phyloP scores from a whole-genome alignment of 64 coral and sea anemone species.

The Hydrozoanthus tunicans region DNA sequence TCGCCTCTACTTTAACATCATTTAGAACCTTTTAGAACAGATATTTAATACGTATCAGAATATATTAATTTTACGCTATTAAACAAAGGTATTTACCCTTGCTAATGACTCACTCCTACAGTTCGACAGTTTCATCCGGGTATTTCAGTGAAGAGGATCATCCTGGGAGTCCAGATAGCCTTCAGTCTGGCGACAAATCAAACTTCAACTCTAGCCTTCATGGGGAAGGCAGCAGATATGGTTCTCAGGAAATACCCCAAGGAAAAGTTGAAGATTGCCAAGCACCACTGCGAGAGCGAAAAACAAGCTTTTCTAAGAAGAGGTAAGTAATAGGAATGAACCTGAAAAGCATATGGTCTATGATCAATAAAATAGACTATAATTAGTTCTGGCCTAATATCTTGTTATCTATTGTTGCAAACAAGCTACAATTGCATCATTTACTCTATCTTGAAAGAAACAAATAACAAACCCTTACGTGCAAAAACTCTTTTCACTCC shows the following conservation, averaged over 20 bases:
- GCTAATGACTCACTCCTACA: background rate
- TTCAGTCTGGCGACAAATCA: background rate
- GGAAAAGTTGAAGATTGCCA: background rate
- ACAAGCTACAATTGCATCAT: background rate
- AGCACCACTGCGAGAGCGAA: background rate
- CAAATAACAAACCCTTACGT: too few relatives aligned
- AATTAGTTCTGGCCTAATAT: too few relatives aligned
- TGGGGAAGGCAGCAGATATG: background rate
- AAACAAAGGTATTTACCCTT: background rate
- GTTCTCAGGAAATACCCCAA: constrained; percentile 9
- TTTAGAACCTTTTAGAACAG: too few relatives aligned
- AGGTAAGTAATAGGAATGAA: constrained; percentile 2
- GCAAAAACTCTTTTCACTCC: too few relatives aligned
- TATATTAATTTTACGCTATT: too few relatives aligned
- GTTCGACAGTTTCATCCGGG: constrained; percentile 35
- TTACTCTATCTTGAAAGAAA: background rate
- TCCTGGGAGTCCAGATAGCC: background rate
- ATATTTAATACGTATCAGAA: background rate
- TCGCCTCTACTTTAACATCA: too few relatives aligned
- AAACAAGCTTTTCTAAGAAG: background rate
- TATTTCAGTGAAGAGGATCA: constrained; percentile 50
- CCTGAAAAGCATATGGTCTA: background rate
- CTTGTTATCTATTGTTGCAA: too few relatives aligned
- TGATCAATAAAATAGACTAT: background rate
- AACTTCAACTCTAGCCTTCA: background rate